A percentile compares a stretch with the other conserved stretches of the same genome.
phyloP scores from a whole-genome alignment of 2,888 invertebrate species.

The Mesoligia furuncula region DNA sequence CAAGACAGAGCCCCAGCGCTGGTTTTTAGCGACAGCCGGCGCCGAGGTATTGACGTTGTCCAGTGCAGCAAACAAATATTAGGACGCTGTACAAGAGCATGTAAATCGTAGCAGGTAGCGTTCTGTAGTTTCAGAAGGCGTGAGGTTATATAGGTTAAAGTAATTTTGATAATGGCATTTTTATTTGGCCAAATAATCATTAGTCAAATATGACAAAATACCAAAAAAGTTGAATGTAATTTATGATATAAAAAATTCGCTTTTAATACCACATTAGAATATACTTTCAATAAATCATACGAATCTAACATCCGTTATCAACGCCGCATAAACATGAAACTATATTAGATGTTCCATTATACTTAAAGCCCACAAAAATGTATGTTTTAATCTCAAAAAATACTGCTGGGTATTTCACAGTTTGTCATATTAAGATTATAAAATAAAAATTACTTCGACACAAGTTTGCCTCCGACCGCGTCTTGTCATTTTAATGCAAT shows the following conservation, averaged over 20 bases:
- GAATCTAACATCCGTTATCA: constrained; percentile 24
- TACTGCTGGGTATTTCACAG: constrained; percentile 64
- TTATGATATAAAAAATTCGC: constrained; percentile 2
- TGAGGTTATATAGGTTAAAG: not conserved
- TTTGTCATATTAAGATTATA: constrained; percentile 70
- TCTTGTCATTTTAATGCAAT: constrained; percentile 69
- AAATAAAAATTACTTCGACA: constrained; percentile 64
- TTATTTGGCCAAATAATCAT: not conserved
- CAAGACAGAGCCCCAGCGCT: no score
- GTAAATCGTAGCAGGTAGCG: not conserved
- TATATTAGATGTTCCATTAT: not conserved
- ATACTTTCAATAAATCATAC: constrained; percentile 38
- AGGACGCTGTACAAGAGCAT: no score
- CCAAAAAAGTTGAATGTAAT: not conserved
- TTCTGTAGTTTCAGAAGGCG: not conserved
- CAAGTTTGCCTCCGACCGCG: constrained; percentile 54
- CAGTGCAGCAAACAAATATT: no score
- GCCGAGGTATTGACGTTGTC: no score
- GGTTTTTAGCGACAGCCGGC: no score
- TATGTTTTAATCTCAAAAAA: constrained; percentile 55
- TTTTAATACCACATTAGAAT: constrained; percentile 43
- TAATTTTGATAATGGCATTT: not conserved
- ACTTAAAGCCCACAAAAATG: constrained; percentile 22
- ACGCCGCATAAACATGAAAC: constrained; percentile 39
- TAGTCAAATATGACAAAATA: constrained; percentile 11